A percentile compares a stretch with the other conserved stretches of the same genome.
Conservation (phyloP, 64 coral and sea anemone species). For the Pocillopora verrucosa region DNA sequence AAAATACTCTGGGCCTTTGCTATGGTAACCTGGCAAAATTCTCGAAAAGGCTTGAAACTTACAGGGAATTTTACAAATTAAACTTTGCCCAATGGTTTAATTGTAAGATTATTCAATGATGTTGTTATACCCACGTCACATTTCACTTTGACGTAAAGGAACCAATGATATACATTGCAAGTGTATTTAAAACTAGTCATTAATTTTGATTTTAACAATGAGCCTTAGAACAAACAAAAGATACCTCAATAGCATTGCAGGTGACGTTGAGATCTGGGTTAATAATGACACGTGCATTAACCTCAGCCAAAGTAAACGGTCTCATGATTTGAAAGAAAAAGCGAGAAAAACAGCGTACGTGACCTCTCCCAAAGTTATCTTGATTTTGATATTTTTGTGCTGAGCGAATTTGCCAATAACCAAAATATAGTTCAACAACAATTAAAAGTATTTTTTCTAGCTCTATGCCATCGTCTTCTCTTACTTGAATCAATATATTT, state of each 20-base stretch:
- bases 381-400: constrained; percentile 20
- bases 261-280: background rate
- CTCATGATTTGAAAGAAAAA: background rate
- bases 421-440: background rate
- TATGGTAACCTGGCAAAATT: background rate
- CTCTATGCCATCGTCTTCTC: background rate
- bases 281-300: background rate
- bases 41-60: too few relatives aligned
- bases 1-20: background rate
- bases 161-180: background rate
- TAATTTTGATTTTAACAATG: background rate
- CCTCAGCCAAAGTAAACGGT: too few relatives aligned
- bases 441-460: background rate
- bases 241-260: too few relatives aligned
- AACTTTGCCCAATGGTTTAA: too few relatives aligned
- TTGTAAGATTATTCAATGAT: too few relatives aligned
- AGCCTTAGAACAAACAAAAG: background rate
- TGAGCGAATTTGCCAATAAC: constrained; percentile 7
- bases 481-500: constrained; percentile 17
- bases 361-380: background rate
- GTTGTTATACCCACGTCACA: too few relatives aligned
- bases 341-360: background rate
- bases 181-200: background rate
- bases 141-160: background rate
- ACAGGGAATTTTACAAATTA: too few relatives aligned